Evolutionary conservation across 2,797 vertebrate genomes (phyloP).

Genomic region (Chanos chanos): DNA sequence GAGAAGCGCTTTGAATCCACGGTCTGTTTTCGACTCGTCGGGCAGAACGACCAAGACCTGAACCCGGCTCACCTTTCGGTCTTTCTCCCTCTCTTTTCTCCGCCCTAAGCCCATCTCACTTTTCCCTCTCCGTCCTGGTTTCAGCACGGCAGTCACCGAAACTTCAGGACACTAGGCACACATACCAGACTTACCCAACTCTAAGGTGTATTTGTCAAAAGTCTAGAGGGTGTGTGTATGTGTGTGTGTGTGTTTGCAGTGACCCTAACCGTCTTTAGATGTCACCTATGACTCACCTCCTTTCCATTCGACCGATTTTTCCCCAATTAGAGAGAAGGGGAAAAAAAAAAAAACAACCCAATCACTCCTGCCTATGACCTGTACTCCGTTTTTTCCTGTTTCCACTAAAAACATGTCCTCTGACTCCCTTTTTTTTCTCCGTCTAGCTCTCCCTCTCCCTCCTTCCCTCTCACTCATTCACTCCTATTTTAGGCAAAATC

Average conservation of each 20-base stretch:
- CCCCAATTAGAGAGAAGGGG: no score
- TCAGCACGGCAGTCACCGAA: not conserved
- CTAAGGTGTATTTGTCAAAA: not conserved
- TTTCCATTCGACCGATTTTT: no score
- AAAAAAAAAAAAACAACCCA: no score
- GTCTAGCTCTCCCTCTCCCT: constrained; percentile 11
- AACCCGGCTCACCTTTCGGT: constrained; percentile 16
- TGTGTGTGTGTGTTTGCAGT: not conserved
- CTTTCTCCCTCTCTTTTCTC: not conserved
- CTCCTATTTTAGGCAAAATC: no score
- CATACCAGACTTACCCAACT: not conserved
- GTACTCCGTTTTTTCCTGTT: no score
- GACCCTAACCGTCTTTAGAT: no score
- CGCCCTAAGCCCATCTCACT: no score
- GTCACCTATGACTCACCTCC: no score
- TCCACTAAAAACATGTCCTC: no score
- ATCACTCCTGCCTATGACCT: no score
- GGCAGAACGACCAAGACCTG: constrained; percentile 21
- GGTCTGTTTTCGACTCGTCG: constrained; percentile 1
- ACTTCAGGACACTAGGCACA: not conserved
- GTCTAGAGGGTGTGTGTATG: not conserved
- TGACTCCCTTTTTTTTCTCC: constrained; percentile 12
- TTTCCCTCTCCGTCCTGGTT: not conserved
- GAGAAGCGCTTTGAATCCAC: constrained; percentile 1
- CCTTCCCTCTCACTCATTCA: constrained; percentile 24